Evolutionary conservation across 2,888 invertebrate species (phyloP).

Genomic region (Ophion slaviceki): DNA sequence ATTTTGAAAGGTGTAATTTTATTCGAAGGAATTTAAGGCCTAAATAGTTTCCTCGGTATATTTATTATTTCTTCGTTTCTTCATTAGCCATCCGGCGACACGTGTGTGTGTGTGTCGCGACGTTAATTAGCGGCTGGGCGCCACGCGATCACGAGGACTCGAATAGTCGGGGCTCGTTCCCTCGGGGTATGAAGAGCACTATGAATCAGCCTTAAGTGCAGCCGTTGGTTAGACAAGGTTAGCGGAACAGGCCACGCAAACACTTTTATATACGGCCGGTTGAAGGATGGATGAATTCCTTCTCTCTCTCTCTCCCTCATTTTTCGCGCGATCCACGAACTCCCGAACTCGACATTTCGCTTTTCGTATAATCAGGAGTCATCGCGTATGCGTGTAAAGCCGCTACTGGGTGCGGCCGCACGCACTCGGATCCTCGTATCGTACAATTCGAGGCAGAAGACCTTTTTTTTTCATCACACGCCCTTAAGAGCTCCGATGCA

Average conservation of each 20-base stretch:
- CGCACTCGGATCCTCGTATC: conserved; percentile 54
- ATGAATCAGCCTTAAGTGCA: conserved; percentile 70
- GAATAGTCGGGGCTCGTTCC: conserved; percentile 14
- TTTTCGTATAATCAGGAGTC: conserved; percentile 67
- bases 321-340: conserved; percentile 44
- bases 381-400: conserved; percentile 73
- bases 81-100: conserved; percentile 7
- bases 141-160: conserved; percentile 57
- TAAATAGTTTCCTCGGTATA: conserved; percentile 15
- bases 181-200: conserved; percentile 41
- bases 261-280: conserved; percentile 14
- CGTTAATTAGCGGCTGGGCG: conserved; percentile 61
- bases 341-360: conserved; percentile 47
- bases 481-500: conserved; percentile 46
- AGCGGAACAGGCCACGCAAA: conserved; percentile 39
- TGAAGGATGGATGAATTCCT: background rate
- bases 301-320: conserved; percentile 16
- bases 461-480: conserved; percentile 42
- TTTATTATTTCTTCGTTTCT: conserved; percentile 29
- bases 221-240: conserved; percentile 48
- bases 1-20: no score
- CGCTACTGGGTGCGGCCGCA: conserved; percentile 73
- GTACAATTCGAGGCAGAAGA: conserved; percentile 25
- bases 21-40: no score
- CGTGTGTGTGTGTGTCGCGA: conserved; percentile 51